Percentiles rank a stretch among this genome's conserved stretches.
Conservation (phyloP, 2,888 invertebrate species). For the Parnassius apollo region DNA sequence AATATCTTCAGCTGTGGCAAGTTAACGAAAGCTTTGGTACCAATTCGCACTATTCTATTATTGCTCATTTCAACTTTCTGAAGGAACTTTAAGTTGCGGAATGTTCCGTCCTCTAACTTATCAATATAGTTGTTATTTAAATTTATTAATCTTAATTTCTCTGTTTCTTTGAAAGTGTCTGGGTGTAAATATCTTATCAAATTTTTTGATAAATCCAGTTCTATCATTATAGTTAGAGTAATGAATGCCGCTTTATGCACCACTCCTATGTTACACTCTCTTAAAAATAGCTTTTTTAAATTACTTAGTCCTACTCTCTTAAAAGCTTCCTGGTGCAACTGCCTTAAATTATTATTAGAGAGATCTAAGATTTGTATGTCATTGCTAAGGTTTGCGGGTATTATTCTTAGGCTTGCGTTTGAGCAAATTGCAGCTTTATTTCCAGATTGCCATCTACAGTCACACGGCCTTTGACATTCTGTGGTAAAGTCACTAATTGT, state of each 20-base stretch:
- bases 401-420: slow-evolving; percentile 82
- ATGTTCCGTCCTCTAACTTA: slow-evolving; percentile 87
- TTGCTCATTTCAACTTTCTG: slow-evolving; percentile 89
- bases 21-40: slow-evolving; percentile 85
- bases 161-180: slow-evolving; percentile 86
- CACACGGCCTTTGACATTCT: slow-evolving; percentile 86
- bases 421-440: slow-evolving; percentile 92
- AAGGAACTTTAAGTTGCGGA: slow-evolving; percentile 86
- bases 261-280: slow-evolving; percentile 86
- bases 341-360: slow-evolving; percentile 85
- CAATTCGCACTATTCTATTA: slow-evolving; percentile 87
- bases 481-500: slow-evolving; percentile 80
- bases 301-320: slow-evolving; percentile 86
- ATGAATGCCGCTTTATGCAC: slow-evolving; percentile 88
- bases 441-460: slow-evolving; percentile 93
- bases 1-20: slow-evolving; percentile 85
- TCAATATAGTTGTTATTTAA: slow-evolving; percentile 89
- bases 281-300: slow-evolving; percentile 89
- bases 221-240: slow-evolving; percentile 88
- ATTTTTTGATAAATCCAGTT: slow-evolving; percentile 91
- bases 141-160: slow-evolving; percentile 86
- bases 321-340: slow-evolving; percentile 85
- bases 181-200: slow-evolving; percentile 84
- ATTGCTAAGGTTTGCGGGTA: slow-evolving; percentile 87
- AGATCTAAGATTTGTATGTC: slow-evolving; percentile 88